Percentiles rank a stretch among this genome's conserved stretches.
Evolutionary conservation across 1,140 invertebrate genomes (phyloP).

Genomic region (Hirudo medicinalis): DNA sequence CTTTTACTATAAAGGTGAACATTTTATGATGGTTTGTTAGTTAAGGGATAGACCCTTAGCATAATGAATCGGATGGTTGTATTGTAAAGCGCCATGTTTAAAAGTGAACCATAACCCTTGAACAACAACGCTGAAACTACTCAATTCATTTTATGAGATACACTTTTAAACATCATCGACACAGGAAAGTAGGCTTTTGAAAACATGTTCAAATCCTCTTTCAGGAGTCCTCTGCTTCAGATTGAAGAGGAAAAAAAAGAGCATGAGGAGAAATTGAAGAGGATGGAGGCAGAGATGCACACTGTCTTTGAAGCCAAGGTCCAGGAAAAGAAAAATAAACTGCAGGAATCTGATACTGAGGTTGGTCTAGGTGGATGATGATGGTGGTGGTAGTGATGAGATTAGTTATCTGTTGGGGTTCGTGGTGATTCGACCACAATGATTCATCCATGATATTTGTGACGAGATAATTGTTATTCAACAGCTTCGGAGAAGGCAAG

Average conservation of each 20-base stretch:
- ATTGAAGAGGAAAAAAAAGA: conserved; percentile 74
- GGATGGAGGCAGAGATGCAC: conserved; percentile 90
- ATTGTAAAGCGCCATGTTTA: not conserved
- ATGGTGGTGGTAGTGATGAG: not conserved
- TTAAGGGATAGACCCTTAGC: not conserved
- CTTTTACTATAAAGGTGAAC: no score
- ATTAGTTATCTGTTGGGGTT: not conserved
- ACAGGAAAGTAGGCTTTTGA: no score
- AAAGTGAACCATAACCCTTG: no score
- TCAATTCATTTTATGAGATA: not conserved
- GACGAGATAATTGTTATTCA: not conserved
- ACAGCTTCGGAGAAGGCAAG: not conserved
- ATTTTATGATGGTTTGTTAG: not conserved
- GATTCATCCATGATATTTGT: not conserved
- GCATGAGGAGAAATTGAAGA: conserved; percentile 64
- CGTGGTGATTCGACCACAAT: not conserved
- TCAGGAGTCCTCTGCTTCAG: conserved; percentile 81
- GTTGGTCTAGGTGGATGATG: conserved; percentile 38
- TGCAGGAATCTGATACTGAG: conserved; percentile 76
- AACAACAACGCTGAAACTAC: not conserved
- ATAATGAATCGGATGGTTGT: not conserved
- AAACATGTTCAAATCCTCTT: no score
- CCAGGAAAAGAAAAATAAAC: conserved; percentile 75
- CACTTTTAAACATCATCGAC: no score
- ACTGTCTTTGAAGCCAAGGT: conserved; percentile 74